Conservation (phyloP, 2,888 invertebrate genomes). For the Ceriagrion tenellum region DNA sequence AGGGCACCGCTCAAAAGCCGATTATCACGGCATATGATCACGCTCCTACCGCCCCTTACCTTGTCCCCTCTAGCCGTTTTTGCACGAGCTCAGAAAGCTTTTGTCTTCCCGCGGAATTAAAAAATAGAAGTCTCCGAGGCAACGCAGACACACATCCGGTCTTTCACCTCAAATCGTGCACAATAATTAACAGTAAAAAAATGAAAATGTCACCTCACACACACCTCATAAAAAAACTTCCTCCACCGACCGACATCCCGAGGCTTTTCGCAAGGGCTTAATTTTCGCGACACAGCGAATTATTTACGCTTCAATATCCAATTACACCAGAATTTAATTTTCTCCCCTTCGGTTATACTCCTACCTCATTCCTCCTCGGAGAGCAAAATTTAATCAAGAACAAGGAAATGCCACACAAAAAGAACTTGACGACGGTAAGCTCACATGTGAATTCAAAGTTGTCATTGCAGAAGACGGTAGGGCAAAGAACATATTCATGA, state of each 20-base stretch:
- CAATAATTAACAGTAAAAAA: neutral
- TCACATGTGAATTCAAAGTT: too few species aligned
- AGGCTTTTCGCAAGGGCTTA: neutral
- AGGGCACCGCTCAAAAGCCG: neutral
- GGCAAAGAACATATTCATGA: too few species aligned
- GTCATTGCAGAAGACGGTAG: too few species aligned
- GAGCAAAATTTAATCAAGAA: too few species aligned
- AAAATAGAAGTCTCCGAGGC: too few species aligned
- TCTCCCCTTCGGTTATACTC: neutral
- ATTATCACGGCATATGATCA: neutral
- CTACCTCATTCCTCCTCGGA: too few species aligned
- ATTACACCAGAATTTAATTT: neutral
- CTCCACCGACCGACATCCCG: neutral
- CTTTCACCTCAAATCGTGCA: neutral
- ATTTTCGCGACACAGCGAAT: neutral
- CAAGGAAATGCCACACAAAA: too few species aligned
- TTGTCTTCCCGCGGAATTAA: neutral
- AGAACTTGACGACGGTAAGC: too few species aligned
- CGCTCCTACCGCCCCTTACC: neutral
- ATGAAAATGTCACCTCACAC: neutral
- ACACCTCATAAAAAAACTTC: neutral
- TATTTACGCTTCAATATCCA: neutral
- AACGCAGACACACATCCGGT: neutral
- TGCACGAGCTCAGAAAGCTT: neutral
- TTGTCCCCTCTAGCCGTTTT: too few species aligned